These are phyloP conservation scores for Rhaphigaster nebulosa DNA, from an alignment of 2,888 invertebrate genomes.

Conservation along the genomic window DNA sequence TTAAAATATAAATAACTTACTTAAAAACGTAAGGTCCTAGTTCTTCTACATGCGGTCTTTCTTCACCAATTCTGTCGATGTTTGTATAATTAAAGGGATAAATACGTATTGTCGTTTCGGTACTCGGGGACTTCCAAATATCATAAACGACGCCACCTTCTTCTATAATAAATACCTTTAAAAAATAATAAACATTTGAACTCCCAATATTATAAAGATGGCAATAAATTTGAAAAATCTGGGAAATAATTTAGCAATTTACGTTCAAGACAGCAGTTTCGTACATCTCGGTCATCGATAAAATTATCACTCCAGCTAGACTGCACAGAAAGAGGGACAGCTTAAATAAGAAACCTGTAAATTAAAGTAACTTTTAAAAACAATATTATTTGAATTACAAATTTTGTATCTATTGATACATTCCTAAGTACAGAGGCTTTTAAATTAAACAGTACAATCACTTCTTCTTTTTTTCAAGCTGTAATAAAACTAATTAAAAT, in stretches of 20 bases:
- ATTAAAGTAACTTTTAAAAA: background rate
- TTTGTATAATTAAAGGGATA: conserved; percentile 65
- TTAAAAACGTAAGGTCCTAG: conserved; percentile 61
- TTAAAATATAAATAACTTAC: conserved; percentile 40
- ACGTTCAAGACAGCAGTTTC: conserved; percentile 50
- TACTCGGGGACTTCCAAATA: conserved; percentile 61
- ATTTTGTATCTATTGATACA: too few species aligned
- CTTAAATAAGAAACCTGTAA: conserved; percentile 50
- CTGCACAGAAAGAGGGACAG: conserved; percentile 13
- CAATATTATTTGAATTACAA: background rate
- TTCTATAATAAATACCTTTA: conserved; percentile 60
- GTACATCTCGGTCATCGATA: conserved; percentile 47
- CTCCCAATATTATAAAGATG: background rate
- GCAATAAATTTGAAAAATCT: background rate
- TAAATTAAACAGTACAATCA: too few species aligned
- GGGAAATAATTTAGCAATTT: background rate
- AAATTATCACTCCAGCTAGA: background rate
- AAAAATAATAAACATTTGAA: background rate
- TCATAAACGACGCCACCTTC: conserved; percentile 61
- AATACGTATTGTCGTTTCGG: conserved; percentile 60
- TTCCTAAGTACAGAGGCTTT: too few species aligned
- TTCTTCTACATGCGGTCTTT: conserved; percentile 63
- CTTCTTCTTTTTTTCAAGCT: too few species aligned
- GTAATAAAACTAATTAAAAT: too few species aligned
- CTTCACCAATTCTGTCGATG: conserved; percentile 56